Percentiles rank a stretch among this genome's conserved stretches.
These are phyloP conservation scores for Copsychus sechellarum DNA, from an alignment of 2,113 vertebrate genomes.

Conservation along the genomic window DNA sequence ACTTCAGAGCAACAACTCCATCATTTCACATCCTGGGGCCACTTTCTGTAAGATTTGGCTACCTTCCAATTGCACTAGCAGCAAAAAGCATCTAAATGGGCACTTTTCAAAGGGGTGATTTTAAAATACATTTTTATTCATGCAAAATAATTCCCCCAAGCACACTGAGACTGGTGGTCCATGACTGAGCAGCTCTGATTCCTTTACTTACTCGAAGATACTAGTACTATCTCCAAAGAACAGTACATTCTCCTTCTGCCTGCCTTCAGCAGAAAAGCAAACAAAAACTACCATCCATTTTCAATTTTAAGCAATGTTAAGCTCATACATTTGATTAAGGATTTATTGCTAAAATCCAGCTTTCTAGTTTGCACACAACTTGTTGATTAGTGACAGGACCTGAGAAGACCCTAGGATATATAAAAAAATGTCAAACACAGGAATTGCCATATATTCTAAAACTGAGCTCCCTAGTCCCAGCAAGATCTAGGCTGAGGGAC, in stretches of 20 bases:
- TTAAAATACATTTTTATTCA: conserved; percentile 48
- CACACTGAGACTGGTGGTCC: neutral
- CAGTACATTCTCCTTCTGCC: neutral
- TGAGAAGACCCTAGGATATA: neutral
- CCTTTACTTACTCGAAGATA: neutral
- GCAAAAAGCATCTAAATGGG: neutral
- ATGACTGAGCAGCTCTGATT: neutral
- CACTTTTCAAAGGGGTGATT: conserved; percentile 19
- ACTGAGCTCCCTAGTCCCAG: neutral
- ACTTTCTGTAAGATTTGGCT: neutral
- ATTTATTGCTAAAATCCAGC: neutral
- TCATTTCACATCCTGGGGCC: neutral
- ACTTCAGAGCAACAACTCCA: neutral
- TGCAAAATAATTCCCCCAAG: neutral
- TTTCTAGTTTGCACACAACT: neutral
- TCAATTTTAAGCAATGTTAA: conserved; percentile 9
- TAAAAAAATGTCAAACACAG: neutral
- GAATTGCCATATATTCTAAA: neutral
- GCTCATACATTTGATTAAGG: neutral
- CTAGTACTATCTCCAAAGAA: neutral
- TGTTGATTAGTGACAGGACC: neutral
- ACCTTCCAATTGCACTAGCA: conserved; percentile 5
- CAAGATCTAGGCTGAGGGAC: neutral
- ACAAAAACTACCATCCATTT: neutral
- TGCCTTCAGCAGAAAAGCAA: conserved; percentile 8